phyloP scores from a whole-genome alignment of 2,888 invertebrate genomes.

The Pemphredon lugubris region DNA sequence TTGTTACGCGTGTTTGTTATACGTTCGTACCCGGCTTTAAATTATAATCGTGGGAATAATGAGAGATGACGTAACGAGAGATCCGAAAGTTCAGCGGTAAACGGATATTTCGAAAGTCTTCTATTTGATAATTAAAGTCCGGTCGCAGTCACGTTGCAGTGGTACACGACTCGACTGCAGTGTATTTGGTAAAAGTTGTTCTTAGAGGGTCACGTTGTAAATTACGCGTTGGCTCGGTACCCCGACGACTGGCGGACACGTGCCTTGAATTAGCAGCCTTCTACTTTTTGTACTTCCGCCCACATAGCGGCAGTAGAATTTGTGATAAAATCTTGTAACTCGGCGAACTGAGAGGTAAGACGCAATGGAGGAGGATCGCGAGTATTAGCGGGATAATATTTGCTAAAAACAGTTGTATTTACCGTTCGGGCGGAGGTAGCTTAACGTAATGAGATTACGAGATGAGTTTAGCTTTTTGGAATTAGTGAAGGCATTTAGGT shows the following conservation, averaged over 20 bases:
- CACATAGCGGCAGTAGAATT: not conserved
- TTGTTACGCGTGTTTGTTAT: too few relatives aligned
- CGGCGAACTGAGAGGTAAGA: not conserved
- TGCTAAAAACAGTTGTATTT: too few relatives aligned
- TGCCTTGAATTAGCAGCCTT: constrained; percentile 19
- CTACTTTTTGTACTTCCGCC: constrained; percentile 4
- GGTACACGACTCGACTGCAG: not conserved
- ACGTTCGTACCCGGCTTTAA: too few relatives aligned
- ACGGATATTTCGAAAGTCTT: not conserved
- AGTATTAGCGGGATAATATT: too few relatives aligned
- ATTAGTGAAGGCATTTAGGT: too few relatives aligned
- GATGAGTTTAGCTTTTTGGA: too few relatives aligned
- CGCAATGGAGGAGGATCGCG: too few relatives aligned
- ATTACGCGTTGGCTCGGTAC: constrained; percentile 13
- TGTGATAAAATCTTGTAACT: constrained; percentile 6
- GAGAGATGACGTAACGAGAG: too few relatives aligned
- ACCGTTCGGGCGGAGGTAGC: too few relatives aligned
- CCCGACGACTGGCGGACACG: constrained; percentile 7
- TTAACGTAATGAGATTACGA: too few relatives aligned
- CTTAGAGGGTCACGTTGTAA: constrained; percentile 28
- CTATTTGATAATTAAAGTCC: constrained; percentile 1
- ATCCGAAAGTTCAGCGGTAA: too few relatives aligned
- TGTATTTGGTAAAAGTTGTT: constrained; percentile 35
- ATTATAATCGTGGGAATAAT: too few relatives aligned
- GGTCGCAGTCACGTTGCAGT: constrained; percentile 2